A percentile compares a stretch with the other conserved stretches of the same genome.
Evolutionary conservation across 2,888 invertebrate species (phyloP).

Genomic region (Teleogryllus oceanicus): DNA sequence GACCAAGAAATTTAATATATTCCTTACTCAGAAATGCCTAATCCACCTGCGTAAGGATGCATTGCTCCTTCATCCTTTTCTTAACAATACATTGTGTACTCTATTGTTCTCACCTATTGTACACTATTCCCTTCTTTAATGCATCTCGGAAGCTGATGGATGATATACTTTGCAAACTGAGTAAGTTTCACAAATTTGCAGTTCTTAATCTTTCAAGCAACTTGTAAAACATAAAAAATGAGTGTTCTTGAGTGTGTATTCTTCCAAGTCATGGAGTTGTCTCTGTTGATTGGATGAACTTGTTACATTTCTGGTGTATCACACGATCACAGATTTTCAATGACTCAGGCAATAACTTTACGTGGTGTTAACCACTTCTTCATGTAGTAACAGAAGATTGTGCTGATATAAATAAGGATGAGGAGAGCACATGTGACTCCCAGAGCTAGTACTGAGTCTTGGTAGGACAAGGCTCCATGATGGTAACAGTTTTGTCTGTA

Average conservation of each 20-base stretch:
- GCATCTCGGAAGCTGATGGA: conserved; percentile 6
- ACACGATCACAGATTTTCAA: neutral
- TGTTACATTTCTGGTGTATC: neutral
- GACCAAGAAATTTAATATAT: neutral
- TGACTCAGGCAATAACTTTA: conserved; percentile 48
- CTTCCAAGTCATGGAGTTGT: neutral
- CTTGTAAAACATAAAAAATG: neutral
- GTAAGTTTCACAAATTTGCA: neutral
- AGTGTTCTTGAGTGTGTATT: neutral
- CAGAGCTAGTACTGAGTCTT: conserved; percentile 86
- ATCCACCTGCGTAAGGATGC: conserved; percentile 1
- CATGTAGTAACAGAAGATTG: conserved; percentile 89
- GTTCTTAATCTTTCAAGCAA: neutral
- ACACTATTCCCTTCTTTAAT: neutral
- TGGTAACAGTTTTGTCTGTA: conserved; percentile 83
- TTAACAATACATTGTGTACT: neutral
- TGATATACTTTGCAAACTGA: neutral
- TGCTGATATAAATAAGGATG: conserved; percentile 84
- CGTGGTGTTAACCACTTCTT: conserved; percentile 85
- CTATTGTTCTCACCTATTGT: no score
- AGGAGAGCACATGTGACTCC: conserved; percentile 88
- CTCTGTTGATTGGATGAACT: neutral
- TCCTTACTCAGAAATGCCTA: neutral
- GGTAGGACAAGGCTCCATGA: conserved; percentile 87
- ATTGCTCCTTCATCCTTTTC: neutral